Percentiles rank a stretch among this genome's conserved stretches.
Evolutionary conservation across 2,113 vertebrate genomes (phyloP).

Genomic region (Oryzias curvinotus): DNA sequence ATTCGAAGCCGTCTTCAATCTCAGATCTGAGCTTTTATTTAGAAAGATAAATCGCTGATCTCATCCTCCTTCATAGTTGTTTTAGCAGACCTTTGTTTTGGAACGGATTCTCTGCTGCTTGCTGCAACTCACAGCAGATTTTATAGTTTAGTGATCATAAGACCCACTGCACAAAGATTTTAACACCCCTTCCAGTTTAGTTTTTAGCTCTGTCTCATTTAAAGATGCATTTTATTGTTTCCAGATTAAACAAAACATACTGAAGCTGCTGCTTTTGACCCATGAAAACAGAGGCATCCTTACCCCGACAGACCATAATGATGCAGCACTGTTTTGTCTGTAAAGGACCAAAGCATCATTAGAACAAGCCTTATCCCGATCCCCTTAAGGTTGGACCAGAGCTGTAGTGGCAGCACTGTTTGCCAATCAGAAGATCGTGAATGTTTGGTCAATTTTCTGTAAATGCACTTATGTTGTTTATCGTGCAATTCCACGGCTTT

Average conservation of each 20-base stretch:
- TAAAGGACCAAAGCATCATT: conserved; percentile 76
- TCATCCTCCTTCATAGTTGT: conserved; percentile 40
- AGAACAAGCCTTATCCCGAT: conserved; percentile 98
- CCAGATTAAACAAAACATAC: conserved; percentile 63
- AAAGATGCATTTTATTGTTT: conserved; percentile 71
- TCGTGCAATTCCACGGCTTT: conserved; percentile 99
- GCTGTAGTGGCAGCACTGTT: conserved; percentile 49
- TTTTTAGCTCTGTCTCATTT: conserved; percentile 32
- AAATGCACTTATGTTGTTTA: conserved; percentile 97
- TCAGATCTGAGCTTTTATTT: conserved; percentile 70
- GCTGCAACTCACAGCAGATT: conserved; percentile 61
- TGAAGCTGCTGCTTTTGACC: conserved; percentile 72
- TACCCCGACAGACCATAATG: conserved; percentile 74
- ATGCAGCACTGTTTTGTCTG: conserved; percentile 69
- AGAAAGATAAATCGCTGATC: not conserved
- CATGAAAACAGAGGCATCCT: conserved; percentile 62
- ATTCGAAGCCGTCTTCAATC: conserved; percentile 91
- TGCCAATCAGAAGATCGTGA: conserved; percentile 68
- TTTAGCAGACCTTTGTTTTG: conserved; percentile 40
- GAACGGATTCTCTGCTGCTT: conserved; percentile 85
- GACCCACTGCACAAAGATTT: conserved; percentile 72
- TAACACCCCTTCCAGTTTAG: conserved; percentile 68
- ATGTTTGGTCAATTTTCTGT: conserved; percentile 82
- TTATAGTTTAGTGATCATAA: conserved; percentile 71
- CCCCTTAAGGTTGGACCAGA: conserved; percentile 75